A percentile compares a stretch with the other conserved stretches of the same genome.
Evolutionary conservation across 2,888 invertebrate genomes (phyloP).

Genomic region (Zaprionus bogoriensis): DNA sequence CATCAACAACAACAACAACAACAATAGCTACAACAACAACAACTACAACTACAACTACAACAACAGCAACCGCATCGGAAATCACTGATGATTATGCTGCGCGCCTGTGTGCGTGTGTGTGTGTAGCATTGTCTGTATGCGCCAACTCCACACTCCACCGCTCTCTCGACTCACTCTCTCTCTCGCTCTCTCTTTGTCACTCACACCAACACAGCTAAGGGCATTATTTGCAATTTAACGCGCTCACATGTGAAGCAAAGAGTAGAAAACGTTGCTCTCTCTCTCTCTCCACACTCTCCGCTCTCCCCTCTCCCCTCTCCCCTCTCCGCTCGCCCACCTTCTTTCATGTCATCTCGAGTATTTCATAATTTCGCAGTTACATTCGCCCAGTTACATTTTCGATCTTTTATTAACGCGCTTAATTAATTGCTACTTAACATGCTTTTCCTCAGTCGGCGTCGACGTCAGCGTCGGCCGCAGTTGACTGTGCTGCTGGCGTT

Average conservation of each 20-base stretch:
- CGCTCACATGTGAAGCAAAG: slow-evolving; percentile 19
- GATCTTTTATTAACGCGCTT: slow-evolving; percentile 51
- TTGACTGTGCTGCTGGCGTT: slow-evolving; percentile 3
- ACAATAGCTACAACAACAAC: no score
- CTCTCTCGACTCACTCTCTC: background rate
- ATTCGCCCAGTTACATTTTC: slow-evolving; percentile 30
- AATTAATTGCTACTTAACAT: slow-evolving; percentile 65
- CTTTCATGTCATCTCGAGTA: slow-evolving; percentile 22
- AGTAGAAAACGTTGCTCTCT: slow-evolving; percentile 35
- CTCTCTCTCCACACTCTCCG: background rate
- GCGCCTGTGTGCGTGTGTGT: no score
- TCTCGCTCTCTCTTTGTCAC: background rate
- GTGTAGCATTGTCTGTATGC: no score
- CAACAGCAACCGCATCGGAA: background rate
- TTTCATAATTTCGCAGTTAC: slow-evolving; percentile 59
- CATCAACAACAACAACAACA: no score
- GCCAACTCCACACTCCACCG: background rate
- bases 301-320: background rate
- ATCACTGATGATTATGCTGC: background rate
- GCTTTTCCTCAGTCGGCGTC: slow-evolving; percentile 17
- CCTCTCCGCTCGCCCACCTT: background rate
- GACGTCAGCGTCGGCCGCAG: background rate
- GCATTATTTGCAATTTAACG: slow-evolving; percentile 66
- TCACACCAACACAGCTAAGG: slow-evolving; percentile 23
- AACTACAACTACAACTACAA: no score